Evolutionary conservation across 2,888 invertebrate genomes (phyloP).

Genomic region (Meteorus cinctellus): DNA sequence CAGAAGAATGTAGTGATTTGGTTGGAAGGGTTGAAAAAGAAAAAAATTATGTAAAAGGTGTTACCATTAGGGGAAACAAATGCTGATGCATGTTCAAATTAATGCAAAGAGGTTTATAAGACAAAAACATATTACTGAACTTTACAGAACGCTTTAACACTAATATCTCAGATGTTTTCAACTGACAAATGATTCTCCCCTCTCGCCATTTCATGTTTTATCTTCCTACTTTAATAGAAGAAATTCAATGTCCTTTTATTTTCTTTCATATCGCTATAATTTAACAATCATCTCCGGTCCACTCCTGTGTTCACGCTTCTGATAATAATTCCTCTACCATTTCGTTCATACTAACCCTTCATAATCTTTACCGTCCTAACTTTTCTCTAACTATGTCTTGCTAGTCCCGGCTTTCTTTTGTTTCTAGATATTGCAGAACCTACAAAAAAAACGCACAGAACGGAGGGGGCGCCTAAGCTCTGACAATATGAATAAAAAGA

Average conservation of each 20-base stretch:
- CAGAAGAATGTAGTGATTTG: no score
- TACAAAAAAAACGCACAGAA: constrained; percentile 99
- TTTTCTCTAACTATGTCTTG: constrained; percentile 82
- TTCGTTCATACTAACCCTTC: constrained; percentile 50
- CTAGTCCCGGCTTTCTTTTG: constrained; percentile 83
- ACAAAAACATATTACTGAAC: neutral
- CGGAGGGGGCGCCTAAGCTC: constrained; percentile 97
- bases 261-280: no score
- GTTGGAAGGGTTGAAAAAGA: no score
- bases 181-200: constrained; percentile 2
- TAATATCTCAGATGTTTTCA: neutral
- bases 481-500: constrained; percentile 91
- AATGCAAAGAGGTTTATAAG: neutral
- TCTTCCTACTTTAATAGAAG: neutral
- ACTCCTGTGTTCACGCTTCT: constrained; percentile 8
- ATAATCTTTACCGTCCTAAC: constrained; percentile 63
- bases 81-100: neutral
- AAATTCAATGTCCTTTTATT: no score
- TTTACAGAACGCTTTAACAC: neutral
- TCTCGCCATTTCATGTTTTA: constrained; percentile 30
- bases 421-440: constrained; percentile 99
- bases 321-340: constrained; percentile 9
- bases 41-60: no score
- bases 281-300: neutral
- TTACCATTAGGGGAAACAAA: neutral